Evolutionary conservation across 2,113 vertebrate genomes (phyloP).

Genomic region (Glareola pratincola): DNA sequence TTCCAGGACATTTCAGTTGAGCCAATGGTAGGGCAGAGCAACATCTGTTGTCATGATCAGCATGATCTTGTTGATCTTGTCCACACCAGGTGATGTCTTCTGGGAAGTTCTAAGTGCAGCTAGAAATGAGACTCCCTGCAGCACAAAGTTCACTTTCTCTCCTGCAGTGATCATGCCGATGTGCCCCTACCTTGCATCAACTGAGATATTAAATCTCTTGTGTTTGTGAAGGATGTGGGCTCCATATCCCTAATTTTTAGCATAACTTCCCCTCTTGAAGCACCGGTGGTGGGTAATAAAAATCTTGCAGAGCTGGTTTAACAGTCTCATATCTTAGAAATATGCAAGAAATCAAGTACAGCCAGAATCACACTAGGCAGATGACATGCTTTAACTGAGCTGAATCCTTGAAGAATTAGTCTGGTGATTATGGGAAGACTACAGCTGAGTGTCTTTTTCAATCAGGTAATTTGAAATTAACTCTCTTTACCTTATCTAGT

Average conservation of each 20-base stretch:
- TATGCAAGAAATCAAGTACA: not conserved
- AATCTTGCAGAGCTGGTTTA: not conserved
- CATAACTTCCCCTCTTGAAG: not conserved
- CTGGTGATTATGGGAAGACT: not conserved
- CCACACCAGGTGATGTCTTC: not conserved
- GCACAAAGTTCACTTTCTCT: not conserved
- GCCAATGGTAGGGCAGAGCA: not conserved
- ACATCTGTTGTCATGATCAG: not conserved
- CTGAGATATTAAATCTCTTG: not conserved
- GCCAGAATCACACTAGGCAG: not conserved
- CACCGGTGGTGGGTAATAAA: not conserved
- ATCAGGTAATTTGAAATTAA: conserved; percentile 17
- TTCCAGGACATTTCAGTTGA: not conserved
- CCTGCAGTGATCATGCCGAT: not conserved
- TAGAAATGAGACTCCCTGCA: not conserved
- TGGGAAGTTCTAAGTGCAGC: not conserved
- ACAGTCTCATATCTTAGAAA: not conserved
- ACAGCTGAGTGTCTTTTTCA: not conserved
- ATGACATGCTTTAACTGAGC: not conserved
- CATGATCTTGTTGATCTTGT: not conserved
- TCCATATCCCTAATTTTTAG: not conserved
- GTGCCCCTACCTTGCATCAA: not conserved
- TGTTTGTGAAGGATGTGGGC: not conserved
- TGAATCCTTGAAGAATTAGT: not conserved
- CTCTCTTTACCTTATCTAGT: not conserved